These are phyloP conservation scores for Muschampia plurimacula DNA, from an alignment of 2,888 invertebrate genomes.

Conservation along the genomic window DNA sequence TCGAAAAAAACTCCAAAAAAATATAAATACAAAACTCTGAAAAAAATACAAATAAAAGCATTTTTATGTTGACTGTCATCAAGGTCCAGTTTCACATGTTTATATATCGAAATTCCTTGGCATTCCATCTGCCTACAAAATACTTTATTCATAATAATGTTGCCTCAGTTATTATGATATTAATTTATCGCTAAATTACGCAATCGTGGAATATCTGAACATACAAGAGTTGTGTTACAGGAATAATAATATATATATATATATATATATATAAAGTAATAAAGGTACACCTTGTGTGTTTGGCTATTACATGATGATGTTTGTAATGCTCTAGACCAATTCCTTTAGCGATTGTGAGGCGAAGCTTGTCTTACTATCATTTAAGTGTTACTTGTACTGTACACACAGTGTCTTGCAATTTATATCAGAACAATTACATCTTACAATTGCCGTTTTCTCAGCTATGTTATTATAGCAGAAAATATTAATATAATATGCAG, in stretches of 20 bases:
- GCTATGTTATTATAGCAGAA: constrained; percentile 1
- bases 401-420: neutral
- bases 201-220: constrained; percentile 23
- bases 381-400: neutral
- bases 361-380: neutral
- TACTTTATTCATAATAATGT: constrained; percentile 13
- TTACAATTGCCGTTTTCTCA: neutral
- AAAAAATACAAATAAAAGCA: constrained; percentile 50
- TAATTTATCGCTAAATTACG: constrained; percentile 15
- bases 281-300: constrained; percentile 6
- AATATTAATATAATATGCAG: neutral
- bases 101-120: constrained; percentile 23
- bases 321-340: neutral
- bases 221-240: neutral
- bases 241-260: neutral
- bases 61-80: constrained; percentile 47
- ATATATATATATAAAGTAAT: too few relatives aligned
- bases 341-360: constrained; percentile 14
- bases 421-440: neutral
- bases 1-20: constrained; percentile 41
- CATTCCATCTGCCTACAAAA: constrained; percentile 18
- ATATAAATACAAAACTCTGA: constrained; percentile 61
- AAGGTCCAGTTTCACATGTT: constrained; percentile 45
- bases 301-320: constrained; percentile 23
- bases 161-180: constrained; percentile 29